phyloP scores from a whole-genome alignment of 1,140 invertebrate species.

The Battus philenor region DNA sequence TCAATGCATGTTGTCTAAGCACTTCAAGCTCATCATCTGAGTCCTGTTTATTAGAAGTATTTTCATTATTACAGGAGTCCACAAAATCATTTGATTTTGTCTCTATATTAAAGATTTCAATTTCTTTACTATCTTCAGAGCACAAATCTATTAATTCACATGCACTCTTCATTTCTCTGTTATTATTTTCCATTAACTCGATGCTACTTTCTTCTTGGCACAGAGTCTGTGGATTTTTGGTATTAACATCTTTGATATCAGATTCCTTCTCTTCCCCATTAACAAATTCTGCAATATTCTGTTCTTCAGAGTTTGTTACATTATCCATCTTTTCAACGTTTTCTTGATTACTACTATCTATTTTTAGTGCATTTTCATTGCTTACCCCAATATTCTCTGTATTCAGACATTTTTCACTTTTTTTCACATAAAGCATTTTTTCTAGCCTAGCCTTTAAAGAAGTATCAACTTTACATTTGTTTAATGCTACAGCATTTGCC shows the following conservation, averaged over 20 bases:
- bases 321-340: slow-evolving; percentile 9
- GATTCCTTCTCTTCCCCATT: slow-evolving; percentile 15
- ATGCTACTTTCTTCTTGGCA: background rate
- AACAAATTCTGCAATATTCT: too few relatives aligned
- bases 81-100: slow-evolving; percentile 22
- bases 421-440: slow-evolving; percentile 45
- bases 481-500: slow-evolving; percentile 51
- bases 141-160: slow-evolving; percentile 35
- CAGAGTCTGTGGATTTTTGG: background rate
- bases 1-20: slow-evolving; percentile 59
- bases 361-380: slow-evolving; percentile 13
- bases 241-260: too few relatives aligned
- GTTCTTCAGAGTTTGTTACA: slow-evolving; percentile 1
- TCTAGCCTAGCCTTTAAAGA: slow-evolving; percentile 55
- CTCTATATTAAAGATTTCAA: slow-evolving; percentile 12
- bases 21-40: slow-evolving; percentile 71
- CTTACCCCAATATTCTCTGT: background rate
- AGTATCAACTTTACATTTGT: slow-evolving; percentile 46
- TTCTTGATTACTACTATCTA: slow-evolving; percentile 9
- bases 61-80: slow-evolving; percentile 24
- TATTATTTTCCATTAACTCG: background rate
- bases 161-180: slow-evolving; percentile 6
- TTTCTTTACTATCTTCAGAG: slow-evolving; percentile 28
- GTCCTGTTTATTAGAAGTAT: slow-evolving; percentile 24
- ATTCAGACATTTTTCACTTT: slow-evolving; percentile 15